Base-by-base conservation (phyloP, 2,113 vertebrate species). In the Gallinago undulata region DNA sequence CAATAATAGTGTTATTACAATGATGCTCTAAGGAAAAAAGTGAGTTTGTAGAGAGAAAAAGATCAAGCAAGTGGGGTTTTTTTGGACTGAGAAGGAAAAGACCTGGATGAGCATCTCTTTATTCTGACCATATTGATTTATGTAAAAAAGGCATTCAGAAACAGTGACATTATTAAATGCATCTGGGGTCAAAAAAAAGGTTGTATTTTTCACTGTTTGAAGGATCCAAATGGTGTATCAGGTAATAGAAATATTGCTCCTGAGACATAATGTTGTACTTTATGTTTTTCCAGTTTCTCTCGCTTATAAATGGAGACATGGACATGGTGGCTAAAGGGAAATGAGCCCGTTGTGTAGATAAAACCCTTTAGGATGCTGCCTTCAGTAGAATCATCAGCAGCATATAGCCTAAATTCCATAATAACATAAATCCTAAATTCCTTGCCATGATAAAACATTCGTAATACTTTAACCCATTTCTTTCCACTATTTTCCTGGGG, bases 121-220 rank as follows among this genome's bases (percentile, higher is more conserved):
- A 39, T 93, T 51, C 9, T 77, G 23, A 10, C 83, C 64, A 7
- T 35, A 13, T 53, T 68, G 21, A 6, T 83, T 87, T 80, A 30
- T 48, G 17, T 75, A 67, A 43, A 43, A 78, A 87, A 89, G 35
- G 21, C 39, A 73, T 41, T 59, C 4, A 3, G 21, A 93, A 90
- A 53, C 50, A 92, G 28, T 77, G 89, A n/a, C 13, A 25, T 72
- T 84, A 63, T 78, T 43, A 70, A 82, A 84, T 82, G 27, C 57
- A 28, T 51, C 79, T 74, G 37, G 69, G 53, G 62, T 89, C 50
- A 64, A 82, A 89, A 75, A 81, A 89, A 88, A 24, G 5, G 3
- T 72, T 79, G 7, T 8, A 2, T 83, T 93, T 95, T 96, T 69
- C 47, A 19, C 23, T 66, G 8, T 95, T 92, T 93, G 53, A 94